Conservation (phyloP, 2,113 vertebrate genomes). For the Apus apus region DNA sequence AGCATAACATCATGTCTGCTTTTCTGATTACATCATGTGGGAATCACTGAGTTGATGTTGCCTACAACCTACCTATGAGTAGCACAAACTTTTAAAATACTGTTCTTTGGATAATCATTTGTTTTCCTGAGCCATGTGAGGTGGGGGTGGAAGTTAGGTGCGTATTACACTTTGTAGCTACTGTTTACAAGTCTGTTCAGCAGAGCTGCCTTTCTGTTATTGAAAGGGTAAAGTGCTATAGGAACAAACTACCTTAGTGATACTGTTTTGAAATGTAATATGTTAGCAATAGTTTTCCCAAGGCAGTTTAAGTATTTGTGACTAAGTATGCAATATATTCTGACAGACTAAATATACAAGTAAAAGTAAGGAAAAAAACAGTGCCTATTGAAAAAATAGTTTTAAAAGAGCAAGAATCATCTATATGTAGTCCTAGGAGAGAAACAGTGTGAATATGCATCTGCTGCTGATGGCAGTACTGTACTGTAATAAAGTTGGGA, state of each 20-base stretch:
- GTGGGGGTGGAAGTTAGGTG: not conserved
- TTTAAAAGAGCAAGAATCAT: not conserved
- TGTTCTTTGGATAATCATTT: not conserved
- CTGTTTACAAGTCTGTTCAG: not conserved
- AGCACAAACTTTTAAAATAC: not conserved
- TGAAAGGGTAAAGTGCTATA: not conserved
- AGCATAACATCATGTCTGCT: not conserved
- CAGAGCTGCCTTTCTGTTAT: not conserved
- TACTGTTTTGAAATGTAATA: not conserved
- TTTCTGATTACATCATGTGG: not conserved
- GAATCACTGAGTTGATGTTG: not conserved
- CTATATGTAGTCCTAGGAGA: not conserved
- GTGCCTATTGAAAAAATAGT: not conserved
- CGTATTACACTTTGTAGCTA: not conserved
- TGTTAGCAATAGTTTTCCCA: not conserved
- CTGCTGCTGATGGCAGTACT: not conserved
- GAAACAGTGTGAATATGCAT: not conserved
- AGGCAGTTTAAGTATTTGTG: not conserved
- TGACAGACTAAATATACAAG: not conserved
- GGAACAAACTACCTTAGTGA: not conserved
- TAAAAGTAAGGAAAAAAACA: not conserved
- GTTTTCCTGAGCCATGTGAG: not conserved
- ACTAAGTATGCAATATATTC: not conserved
- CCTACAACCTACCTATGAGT: not conserved
- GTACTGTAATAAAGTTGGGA: not conserved